phyloP scores from a whole-genome alignment of 2,888 invertebrate genomes.

The Eristalis pertinax region DNA sequence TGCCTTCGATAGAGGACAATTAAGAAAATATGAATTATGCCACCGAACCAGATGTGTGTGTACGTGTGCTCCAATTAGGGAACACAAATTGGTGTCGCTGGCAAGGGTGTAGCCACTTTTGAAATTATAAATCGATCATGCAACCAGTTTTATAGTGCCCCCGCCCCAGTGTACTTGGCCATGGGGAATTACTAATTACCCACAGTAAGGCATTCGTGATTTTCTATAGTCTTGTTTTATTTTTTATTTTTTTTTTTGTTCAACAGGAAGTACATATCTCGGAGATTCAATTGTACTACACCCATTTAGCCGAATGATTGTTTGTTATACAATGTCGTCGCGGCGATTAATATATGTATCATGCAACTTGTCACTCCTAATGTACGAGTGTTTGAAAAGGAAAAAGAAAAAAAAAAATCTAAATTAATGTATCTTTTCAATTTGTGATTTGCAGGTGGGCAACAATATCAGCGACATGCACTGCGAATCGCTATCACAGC shows the following conservation, averaged over 20 bases:
- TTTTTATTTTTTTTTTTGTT: conserved; percentile 42
- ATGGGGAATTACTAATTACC: conserved; percentile 43
- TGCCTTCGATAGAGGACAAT: conserved; percentile 37
- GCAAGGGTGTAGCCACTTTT: conserved; percentile 40
- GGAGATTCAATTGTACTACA: conserved; percentile 41
- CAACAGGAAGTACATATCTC: conserved; percentile 49
- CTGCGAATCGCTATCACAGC: conserved; percentile 22
- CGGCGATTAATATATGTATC: conserved; percentile 41
- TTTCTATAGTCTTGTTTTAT: neutral
- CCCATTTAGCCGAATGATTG: conserved; percentile 50
- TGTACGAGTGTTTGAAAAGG: conserved; percentile 1
- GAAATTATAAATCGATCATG: conserved; percentile 63
- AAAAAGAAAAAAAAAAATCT: neutral
- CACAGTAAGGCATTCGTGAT: conserved; percentile 25
- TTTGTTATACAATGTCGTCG: conserved; percentile 35
- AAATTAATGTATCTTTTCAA: conserved; percentile 9
- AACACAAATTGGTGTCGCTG: conserved; percentile 53
- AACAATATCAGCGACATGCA: conserved; percentile 1
- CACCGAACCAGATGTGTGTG: conserved; percentile 16
- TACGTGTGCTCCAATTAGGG: conserved; percentile 17
- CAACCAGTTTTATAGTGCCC: conserved; percentile 44
- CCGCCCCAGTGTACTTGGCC: conserved; percentile 38
- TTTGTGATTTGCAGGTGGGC: conserved; percentile 50
- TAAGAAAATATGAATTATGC: conserved; percentile 38
- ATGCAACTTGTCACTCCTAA: conserved; percentile 33